Evolutionary conservation across 53 echinoderm and acorn worm genomes (phyloP), one percentile per base, ranked within the genome.

Genomic region (Patiria pectinifera): DNA sequence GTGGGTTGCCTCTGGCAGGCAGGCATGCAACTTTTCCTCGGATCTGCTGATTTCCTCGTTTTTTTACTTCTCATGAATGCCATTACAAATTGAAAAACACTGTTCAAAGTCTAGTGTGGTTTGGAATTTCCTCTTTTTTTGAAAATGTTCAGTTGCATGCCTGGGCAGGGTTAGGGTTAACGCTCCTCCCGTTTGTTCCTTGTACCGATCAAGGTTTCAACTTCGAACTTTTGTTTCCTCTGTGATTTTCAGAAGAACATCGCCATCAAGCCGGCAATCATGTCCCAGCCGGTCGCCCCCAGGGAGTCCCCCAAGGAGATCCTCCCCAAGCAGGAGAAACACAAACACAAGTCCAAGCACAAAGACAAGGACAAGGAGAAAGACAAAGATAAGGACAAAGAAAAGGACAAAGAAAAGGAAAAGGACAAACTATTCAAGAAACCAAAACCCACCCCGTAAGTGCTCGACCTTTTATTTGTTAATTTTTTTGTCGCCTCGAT

Each of bases 361-460:
- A 91, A 83, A 53, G 83, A 91, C 74, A 91, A 83, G 62, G 91
- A 91, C 59, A 91, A 83, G 58, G 83, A 91, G 63, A 48, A 53
- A 59, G 83, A 91, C 18, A 71, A 44, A 61, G 83, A 91, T 14
- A 91, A 82, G 59, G 83, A 82, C 11, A 46, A 53, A 46, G 79
- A 89, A 14, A 91, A 48, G 48, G 82, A 91, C 9, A 79, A 60
- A 6, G 89, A 86, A 74, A 86, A 86, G 48, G 86, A 94, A 66
- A 94, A 94, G 83, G 91, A 91, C 25, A 89, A 80, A 71, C 43
- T 44, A 48, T 13, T 82, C 53, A 91, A 91, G 76, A 83, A 78
- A 16, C 47, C 92, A 49, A 92, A 94, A 88, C 58, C 89, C 22
- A 44, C 94, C 45, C 80, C 92, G 88, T 91, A 74, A 83, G 83